These are phyloP conservation scores for Coluber constrictor DNA, from an alignment of 2,797 vertebrate genomes.

Conservation along the genomic window DNA sequence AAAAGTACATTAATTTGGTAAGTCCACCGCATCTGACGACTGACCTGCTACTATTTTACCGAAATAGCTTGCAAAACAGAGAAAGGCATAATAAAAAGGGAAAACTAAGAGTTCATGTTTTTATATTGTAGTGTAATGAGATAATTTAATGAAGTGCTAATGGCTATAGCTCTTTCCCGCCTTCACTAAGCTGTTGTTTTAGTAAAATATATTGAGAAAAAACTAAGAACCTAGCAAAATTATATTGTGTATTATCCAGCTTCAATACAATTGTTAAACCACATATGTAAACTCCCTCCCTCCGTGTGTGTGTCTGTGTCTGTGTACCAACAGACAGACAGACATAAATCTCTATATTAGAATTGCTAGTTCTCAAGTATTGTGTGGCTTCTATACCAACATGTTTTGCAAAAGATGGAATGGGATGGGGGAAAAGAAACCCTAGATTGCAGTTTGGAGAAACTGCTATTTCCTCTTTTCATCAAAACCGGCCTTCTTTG, in stretches of 20 bases:
- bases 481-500: background rate
- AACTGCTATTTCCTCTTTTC: background rate
- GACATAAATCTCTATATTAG: background rate
- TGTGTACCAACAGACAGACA: background rate
- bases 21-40: background rate
- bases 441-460: background rate
- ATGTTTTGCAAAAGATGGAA: background rate
- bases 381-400: background rate
- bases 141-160: slow-evolving; percentile 51
- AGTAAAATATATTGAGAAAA: slow-evolving; percentile 16
- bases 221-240: slow-evolving; percentile 25
- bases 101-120: slow-evolving; percentile 21
- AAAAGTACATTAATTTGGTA: slow-evolving; percentile 7
- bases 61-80: background rate
- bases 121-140: slow-evolving; percentile 37
- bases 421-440: background rate
- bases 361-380: background rate
- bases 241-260: slow-evolving; percentile 1
- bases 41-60: slow-evolving; percentile 3
- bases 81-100: slow-evolving; percentile 31
- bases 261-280: slow-evolving; percentile 13
- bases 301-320: background rate
- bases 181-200: slow-evolving; percentile 21
- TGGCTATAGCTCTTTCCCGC: slow-evolving; percentile 15
- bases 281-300: background rate